phyloP scores from a whole-genome alignment of 1,140 invertebrate species.

The Drosophila prosaltans region DNA sequence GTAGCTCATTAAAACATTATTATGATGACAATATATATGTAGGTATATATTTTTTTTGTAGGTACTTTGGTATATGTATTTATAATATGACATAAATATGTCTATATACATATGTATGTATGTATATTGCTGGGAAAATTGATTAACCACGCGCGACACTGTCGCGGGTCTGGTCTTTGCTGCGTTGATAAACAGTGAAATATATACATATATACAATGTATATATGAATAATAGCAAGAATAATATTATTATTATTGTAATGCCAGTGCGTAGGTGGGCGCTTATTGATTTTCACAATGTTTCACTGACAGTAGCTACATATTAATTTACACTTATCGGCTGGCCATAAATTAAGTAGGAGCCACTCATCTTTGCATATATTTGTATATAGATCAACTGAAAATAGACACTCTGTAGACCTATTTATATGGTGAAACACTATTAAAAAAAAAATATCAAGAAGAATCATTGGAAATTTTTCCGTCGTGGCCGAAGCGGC shows the following conservation, averaged over 20 bases:
- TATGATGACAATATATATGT: slow-evolving; percentile 55
- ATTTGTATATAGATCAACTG: slow-evolving; percentile 17
- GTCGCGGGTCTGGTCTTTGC: slow-evolving; percentile 39
- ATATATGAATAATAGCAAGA: slow-evolving; percentile 45
- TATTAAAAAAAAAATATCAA: slow-evolving; percentile 18
- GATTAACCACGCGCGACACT: slow-evolving; percentile 54
- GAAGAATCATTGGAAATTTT: slow-evolving; percentile 28
- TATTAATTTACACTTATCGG: slow-evolving; percentile 61
- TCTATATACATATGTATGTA: slow-evolving; percentile 3
- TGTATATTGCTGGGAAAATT: slow-evolving; percentile 59
- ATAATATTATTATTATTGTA: slow-evolving; percentile 79
- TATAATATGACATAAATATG: neutral
- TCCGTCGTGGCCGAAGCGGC: slow-evolving; percentile 13
- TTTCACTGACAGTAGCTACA: slow-evolving; percentile 36
- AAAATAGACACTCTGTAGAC: slow-evolving; percentile 47
- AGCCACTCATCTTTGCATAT: slow-evolving; percentile 6
- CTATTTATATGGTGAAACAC: slow-evolving; percentile 18
- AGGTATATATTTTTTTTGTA: neutral
- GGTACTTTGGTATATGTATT: neutral
- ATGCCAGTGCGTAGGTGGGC: slow-evolving; percentile 47
- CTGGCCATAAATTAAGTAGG: slow-evolving; percentile 47
- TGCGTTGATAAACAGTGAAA: slow-evolving; percentile 37
- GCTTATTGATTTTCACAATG: slow-evolving; percentile 58
- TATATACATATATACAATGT: slow-evolving; percentile 20
- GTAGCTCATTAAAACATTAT: slow-evolving; percentile 66